Evolutionary conservation across 2,113 vertebrate genomes (phyloP), one percentile per base, ranked within the genome.

Genomic region (Apaloderma vittatum): DNA sequence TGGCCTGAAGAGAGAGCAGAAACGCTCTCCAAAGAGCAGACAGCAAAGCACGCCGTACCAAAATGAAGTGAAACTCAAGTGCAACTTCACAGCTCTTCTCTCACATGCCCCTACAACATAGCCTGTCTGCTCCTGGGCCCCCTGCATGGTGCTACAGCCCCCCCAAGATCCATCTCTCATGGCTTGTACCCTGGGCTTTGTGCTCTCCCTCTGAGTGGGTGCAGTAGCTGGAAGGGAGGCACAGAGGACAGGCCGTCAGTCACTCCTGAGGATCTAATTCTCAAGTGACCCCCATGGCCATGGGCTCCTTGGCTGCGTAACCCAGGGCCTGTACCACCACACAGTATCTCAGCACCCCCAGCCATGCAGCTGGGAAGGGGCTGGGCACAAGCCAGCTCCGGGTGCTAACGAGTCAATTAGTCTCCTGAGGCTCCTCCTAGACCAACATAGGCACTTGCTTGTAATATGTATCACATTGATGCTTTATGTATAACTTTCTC

Each of bases 241-340:
- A 52, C 0, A 0, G 30, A 48, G 23, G 23, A 71, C 40, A 1
- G 1, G 48, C 37, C 66, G 75, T 37, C 24, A 51, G 43, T 8
- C 32, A 30, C 34, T 21, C 17, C 0, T 11, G 14, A 76, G 11
- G 58, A 57, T 52, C 59, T 23, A 17, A 17, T 24, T 87, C 57
- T 77, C 15, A 71, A 22, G n/a, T 18, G 55, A 40, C 24, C 40
- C 77, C 34, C 58, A 66, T 18, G 1, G 2, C n/a, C 49, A 67
- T 2, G 32, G 58, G 75, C 48, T 83, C 37, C 62, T 30, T 81
- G 49, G 0, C 16, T 59, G 88, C 43, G 51, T 7, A 49, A 40
- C 14, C 43, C 65, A 54, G 36, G 19, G 52, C n/a, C 51, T 21
- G 43, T 4, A n/a, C 27, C 84, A 34, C 32, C 32, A 51, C 9